phyloP scores from a whole-genome alignment of 2,113 vertebrate species.

The Eulacestoma nigropectus region DNA sequence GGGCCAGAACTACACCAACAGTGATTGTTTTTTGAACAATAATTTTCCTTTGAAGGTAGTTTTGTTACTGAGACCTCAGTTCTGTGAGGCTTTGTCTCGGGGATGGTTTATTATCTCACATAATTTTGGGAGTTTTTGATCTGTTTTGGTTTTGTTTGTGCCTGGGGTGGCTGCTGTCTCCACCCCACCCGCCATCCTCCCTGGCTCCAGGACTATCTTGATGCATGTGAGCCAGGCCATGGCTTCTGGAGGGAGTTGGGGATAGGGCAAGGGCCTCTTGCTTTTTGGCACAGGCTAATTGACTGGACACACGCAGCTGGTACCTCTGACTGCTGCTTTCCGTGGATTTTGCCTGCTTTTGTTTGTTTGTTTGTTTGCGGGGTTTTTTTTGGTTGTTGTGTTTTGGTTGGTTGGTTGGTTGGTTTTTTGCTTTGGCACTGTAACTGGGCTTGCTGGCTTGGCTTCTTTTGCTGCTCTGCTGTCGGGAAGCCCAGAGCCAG shows the following conservation, averaged over 20 bases:
- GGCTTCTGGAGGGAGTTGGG: neutral
- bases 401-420: too few relatives aligned
- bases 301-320: too few relatives aligned
- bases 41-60: neutral
- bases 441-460: too few relatives aligned
- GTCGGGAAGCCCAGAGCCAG: too few relatives aligned
- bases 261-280: too few relatives aligned
- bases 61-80: neutral
- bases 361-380: too few relatives aligned
- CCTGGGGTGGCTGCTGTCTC: neutral
- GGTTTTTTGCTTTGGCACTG: too few relatives aligned
- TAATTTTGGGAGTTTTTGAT: neutral
- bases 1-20: neutral
- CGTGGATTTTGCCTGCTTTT: neutral
- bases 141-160: neutral
- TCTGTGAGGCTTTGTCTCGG: neutral
- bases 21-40: neutral
- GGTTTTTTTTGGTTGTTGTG: too few relatives aligned
- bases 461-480: too few relatives aligned
- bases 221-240: neutral
- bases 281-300: neutral
- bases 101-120: neutral
- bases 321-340: neutral
- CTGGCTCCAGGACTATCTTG: accelerated
- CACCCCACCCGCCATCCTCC: too few relatives aligned